A percentile compares a stretch with the other conserved stretches of the same genome.
phyloP scores from a whole-genome alignment of 2,113 vertebrate species.

The Chelonoidis abingdonii region DNA sequence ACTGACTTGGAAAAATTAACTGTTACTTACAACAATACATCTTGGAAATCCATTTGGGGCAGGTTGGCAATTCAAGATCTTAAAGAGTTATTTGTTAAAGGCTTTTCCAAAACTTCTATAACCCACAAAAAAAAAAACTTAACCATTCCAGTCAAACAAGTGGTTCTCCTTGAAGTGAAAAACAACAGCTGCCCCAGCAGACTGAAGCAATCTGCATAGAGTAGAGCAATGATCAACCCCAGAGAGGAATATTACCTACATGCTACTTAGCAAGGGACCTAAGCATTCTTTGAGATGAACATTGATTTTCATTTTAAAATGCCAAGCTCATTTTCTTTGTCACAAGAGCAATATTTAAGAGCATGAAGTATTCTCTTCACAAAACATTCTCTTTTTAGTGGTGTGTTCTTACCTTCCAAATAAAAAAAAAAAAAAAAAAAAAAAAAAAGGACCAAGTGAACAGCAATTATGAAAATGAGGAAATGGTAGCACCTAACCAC shows the following conservation, averaged over 20 bases:
- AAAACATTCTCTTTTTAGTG: slow-evolving; percentile 46
- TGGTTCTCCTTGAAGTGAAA: background rate
- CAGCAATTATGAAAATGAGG: slow-evolving; percentile 17
- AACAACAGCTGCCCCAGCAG: background rate
- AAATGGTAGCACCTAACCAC: background rate
- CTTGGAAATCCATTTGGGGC: background rate
- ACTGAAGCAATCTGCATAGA: background rate
- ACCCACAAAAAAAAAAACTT: background rate
- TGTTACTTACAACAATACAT: background rate
- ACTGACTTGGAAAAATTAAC: background rate
- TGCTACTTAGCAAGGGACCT: background rate
- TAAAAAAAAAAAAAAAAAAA: background rate
- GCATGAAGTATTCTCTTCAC: slow-evolving; percentile 34
- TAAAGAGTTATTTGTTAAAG: background rate
- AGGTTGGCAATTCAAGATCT: background rate
- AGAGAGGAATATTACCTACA: background rate
- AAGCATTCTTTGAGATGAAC: background rate
- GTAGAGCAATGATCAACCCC: background rate
- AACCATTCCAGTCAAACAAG: background rate
- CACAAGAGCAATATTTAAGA: background rate
- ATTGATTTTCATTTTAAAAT: background rate
- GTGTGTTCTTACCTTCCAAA: slow-evolving; percentile 21
- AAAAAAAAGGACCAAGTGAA: background rate
- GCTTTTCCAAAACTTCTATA: background rate
- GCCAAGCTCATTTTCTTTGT: background rate